These are phyloP conservation scores for Ptychoptera contaminata DNA, from an alignment of 2,888 invertebrate species.

Conservation along the genomic window DNA sequence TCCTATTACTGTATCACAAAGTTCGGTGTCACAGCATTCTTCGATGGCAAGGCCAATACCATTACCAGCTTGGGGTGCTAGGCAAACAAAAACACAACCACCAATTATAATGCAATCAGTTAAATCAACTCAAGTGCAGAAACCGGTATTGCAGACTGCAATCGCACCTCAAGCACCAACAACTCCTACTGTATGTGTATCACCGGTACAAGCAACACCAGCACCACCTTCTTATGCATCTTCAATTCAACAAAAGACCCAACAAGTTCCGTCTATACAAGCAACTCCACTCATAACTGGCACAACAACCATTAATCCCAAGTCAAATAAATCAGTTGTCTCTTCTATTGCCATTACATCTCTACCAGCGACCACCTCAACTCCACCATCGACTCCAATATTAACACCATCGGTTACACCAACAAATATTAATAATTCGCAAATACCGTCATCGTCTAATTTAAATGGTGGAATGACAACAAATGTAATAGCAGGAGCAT, in stretches of 20 bases:
- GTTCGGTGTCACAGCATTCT: constrained; percentile 40
- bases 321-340: constrained; percentile 20
- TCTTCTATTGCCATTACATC: not conserved
- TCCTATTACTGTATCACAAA: constrained; percentile 55
- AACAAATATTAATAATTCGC: constrained; percentile 29
- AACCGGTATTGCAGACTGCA: constrained; percentile 87
- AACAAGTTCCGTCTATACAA: constrained; percentile 30
- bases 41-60: constrained; percentile 65
- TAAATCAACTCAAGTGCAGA: constrained; percentile 88
- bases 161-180: constrained; percentile 77
- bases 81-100: constrained; percentile 75
- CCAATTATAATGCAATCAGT: constrained; percentile 96
- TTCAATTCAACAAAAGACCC: constrained; percentile 57
- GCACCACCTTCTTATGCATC: constrained; percentile 74
- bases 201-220: constrained; percentile 29
- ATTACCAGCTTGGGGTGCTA: constrained; percentile 66
- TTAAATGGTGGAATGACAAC: constrained; percentile 1
- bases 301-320: constrained; percentile 22
- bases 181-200: constrained; percentile 34
- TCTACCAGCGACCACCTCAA: constrained; percentile 30
- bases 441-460: constrained; percentile 10
- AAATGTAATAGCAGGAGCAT: constrained; percentile 14
- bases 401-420: constrained; percentile 41
- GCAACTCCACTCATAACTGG: constrained; percentile 35
- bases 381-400: constrained; percentile 24